These are phyloP conservation scores for Autographa pulchrina DNA, from an alignment of 2,888 invertebrate genomes.

Conservation along the genomic window DNA sequence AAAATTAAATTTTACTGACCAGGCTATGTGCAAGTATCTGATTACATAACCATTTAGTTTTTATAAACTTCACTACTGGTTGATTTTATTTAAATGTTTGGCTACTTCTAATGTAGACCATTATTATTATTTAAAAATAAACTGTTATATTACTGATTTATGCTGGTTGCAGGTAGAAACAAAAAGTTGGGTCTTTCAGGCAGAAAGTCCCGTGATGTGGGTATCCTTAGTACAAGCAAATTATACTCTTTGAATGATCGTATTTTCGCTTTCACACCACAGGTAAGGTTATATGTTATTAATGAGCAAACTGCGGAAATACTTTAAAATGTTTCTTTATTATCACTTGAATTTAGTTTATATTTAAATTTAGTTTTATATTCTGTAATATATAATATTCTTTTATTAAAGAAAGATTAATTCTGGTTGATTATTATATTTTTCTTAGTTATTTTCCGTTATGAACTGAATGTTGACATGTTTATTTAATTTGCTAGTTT, in stretches of 20 bases:
- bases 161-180: conserved; percentile 94
- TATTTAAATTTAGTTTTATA: neutral
- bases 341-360: neutral
- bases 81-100: no score
- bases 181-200: conserved; percentile 98
- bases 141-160: no score
- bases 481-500: conserved; percentile 91
- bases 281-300: conserved; percentile 90
- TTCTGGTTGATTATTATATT: conserved; percentile 9
- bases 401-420: conserved; percentile 9
- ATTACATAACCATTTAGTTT: no score
- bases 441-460: conserved; percentile 27
- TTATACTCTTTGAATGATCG: conserved; percentile 98
- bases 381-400: neutral
- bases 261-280: conserved; percentile 99
- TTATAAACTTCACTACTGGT: no score
- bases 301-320: neutral
- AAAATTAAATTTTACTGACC: no score
- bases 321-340: no score
- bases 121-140: neutral
- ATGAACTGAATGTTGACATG: conserved; percentile 36
- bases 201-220: conserved; percentile 98
- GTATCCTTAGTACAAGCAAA: conserved; percentile 99
- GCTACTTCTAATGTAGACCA: no score
- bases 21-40: no score